These are phyloP conservation scores for Agrenia bidenticulata DNA, from an alignment of 2,888 invertebrate species.

Conservation along the genomic window DNA sequence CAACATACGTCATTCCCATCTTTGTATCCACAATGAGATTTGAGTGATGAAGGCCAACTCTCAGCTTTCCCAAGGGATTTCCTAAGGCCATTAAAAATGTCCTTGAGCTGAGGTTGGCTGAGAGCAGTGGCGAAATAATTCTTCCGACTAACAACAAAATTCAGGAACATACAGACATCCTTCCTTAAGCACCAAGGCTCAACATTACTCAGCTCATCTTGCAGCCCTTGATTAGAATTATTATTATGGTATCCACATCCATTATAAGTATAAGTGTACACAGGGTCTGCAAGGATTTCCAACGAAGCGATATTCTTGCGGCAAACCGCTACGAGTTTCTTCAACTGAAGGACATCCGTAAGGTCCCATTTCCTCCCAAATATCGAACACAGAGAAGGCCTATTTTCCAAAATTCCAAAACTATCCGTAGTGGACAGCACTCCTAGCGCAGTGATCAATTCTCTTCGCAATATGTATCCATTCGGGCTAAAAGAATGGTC, in stretches of 20 bases:
- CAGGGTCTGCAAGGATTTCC: constrained; percentile 30
- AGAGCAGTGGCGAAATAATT: constrained; percentile 9
- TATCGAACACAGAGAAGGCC: constrained; percentile 17
- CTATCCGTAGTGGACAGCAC: constrained; percentile 3
- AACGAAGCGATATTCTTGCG: constrained; percentile 38
- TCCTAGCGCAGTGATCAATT: constrained; percentile 37
- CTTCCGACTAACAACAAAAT: constrained; percentile 27
- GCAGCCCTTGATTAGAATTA: neutral
- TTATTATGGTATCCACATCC: neutral
- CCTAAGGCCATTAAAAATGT: constrained; percentile 37
- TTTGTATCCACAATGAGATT: constrained; percentile 39
- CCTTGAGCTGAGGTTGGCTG: too few relatives aligned
- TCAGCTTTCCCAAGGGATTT: constrained; percentile 31
- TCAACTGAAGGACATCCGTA: constrained; percentile 22
- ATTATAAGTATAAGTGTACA: neutral
- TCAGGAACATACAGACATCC: constrained; percentile 40
- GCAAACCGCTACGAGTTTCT: constrained; percentile 31
- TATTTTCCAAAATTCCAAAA: neutral
- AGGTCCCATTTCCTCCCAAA: constrained; percentile 36
- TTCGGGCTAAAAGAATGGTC: constrained; percentile 43
- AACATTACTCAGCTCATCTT: constrained; percentile 11
- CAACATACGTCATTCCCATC: constrained; percentile 42
- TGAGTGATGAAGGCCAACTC: constrained; percentile 35
- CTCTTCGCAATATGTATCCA: constrained; percentile 32
- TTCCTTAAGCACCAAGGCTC: constrained; percentile 40